Conservation (phyloP, 2,797 vertebrate species). For the Thaleichthys pacificus region DNA sequence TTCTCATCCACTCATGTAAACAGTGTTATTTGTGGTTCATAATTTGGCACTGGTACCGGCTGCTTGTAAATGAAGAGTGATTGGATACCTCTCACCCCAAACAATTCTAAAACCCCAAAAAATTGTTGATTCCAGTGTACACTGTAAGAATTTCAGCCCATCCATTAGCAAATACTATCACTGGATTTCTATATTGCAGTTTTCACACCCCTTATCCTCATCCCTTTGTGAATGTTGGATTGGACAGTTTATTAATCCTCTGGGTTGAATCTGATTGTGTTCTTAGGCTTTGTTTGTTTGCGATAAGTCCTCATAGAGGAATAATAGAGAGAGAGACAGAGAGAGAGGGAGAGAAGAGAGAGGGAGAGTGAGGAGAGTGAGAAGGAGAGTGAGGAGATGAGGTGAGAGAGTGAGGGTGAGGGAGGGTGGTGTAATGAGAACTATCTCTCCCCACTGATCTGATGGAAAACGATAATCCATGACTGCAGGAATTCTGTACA, state of each 20-base stretch:
- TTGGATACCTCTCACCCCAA: background rate
- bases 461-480: constrained; percentile 47
- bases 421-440: constrained; percentile 27
- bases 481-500: constrained; percentile 37
- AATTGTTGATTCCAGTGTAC: background rate
- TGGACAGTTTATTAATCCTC: constrained; percentile 6
- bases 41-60: background rate
- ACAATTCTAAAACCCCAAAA: background rate
- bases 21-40: constrained; percentile 16
- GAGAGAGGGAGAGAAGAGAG: background rate
- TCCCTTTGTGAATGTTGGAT: constrained; percentile 1
- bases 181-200: background rate
- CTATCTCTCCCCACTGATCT: constrained; percentile 26
- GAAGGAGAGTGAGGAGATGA: background rate
- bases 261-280: constrained; percentile 6
- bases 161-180: constrained; percentile 5
- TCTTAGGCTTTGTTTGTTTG: constrained; percentile 12
- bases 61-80: constrained; percentile 1
- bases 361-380: background rate
- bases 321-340: background rate
- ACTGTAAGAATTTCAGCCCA: background rate
- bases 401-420: background rate
- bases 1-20: constrained; percentile 14
- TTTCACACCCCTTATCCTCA: background rate
- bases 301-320: background rate